Base-by-base conservation (phyloP, 2,888 invertebrate genomes). In the Acutogordius australiensis region DNA sequence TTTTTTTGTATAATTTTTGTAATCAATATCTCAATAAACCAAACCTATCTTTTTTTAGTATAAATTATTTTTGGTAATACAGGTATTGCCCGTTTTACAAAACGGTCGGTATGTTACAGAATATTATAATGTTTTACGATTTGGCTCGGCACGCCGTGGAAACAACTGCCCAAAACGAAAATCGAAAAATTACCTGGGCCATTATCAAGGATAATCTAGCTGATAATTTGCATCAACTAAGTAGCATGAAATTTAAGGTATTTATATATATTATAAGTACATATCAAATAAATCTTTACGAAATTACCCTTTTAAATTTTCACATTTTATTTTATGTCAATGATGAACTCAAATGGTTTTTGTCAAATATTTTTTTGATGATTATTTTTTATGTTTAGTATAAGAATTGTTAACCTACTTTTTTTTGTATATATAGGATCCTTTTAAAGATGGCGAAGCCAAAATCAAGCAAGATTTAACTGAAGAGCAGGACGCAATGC, bases 71-170 rank as follows among this genome's bases (percentile, higher is more conserved):
- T n/a, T n/a, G n/a, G n/a, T n/a, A n/a, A n/a, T n/a, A n/a, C n/a
- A 80, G 94, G 64, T 94, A 88, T 79, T 99, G 97, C 70, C 97
- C 97, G 68, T 99, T 99, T 79, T 99, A 94, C 78, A 99, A 97
- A 78, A 94, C 94, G 21, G 87, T 88, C 62, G 94, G 90, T 66
- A 99, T 99, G 94, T 73, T 99, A 70, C 81, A 79, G 72, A 99
- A 97, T 77, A 90, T 99, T 64, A 90, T 99, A 69, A 77, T 84
- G 61, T 88, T 99, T 76, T 97, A 94, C 74, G 97, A 99, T 73
- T 81, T 91, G 82, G 81, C 97, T 37, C 80, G 87, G 63, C 94
- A 94, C 72, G 84, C 91, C 1, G 91, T 99, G 1, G 94, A 97
- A 75, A 81, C 85, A 63, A 97, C 97, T 29, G 87, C 94, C 61